These are phyloP conservation scores for Hirudinaria manillensis DNA, from an alignment of 2,888 invertebrate genomes.

Conservation along the genomic window DNA sequence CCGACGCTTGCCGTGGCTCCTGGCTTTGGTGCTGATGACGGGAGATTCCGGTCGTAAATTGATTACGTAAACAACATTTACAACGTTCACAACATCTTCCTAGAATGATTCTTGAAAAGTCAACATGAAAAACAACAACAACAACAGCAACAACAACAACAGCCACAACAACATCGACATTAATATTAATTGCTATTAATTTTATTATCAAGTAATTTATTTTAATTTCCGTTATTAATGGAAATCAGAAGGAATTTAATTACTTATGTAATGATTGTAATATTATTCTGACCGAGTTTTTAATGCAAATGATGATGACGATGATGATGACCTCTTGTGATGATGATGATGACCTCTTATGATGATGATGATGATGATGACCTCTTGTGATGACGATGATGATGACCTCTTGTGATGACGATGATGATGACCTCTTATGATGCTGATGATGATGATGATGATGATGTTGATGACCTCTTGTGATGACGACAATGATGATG, in stretches of 20 bases:
- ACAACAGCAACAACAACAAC: background rate
- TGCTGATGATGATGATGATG: slow-evolving; percentile 4
- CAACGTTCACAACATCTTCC: too few species aligned
- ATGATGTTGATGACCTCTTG: background rate
- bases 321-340: background rate
- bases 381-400: background rate
- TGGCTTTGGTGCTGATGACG: too few species aligned
- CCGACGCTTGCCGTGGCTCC: background rate
- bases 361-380: background rate
- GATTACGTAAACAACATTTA: too few species aligned
- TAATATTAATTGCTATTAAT: background rate
- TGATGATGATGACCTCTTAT: background rate
- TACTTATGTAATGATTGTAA: too few species aligned
- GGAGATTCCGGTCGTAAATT: too few species aligned
- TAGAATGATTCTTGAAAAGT: too few species aligned
- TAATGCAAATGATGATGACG: background rate
- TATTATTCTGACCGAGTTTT: too few species aligned
- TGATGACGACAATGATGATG: slow-evolving; percentile 8
- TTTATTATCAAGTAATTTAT: background rate
- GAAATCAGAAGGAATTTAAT: too few species aligned
- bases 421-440: slow-evolving; percentile 1
- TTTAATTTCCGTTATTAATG: too few species aligned
- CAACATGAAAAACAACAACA: background rate
- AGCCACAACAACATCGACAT: too few species aligned
- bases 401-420: background rate